phyloP scores from a whole-genome alignment of 64 coral and sea anemone species.

The Anthopleura sola region DNA sequence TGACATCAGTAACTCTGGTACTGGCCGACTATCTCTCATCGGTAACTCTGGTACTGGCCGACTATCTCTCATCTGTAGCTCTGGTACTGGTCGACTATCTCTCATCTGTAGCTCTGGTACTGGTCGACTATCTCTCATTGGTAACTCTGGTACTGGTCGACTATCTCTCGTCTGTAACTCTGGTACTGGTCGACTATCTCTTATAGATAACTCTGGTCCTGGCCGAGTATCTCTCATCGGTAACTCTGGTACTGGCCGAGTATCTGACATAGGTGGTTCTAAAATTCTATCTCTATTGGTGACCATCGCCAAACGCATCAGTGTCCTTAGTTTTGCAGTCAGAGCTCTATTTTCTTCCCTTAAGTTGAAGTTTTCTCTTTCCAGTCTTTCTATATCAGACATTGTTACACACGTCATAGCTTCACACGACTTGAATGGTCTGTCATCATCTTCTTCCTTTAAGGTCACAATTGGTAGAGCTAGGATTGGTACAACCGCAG shows the following conservation, averaged over 20 bases:
- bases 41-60: too few relatives aligned
- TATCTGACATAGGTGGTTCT: neutral
- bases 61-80: neutral
- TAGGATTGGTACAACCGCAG: neutral
- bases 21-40: too few relatives aligned
- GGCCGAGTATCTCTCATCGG: too few relatives aligned
- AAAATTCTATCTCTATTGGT: neutral
- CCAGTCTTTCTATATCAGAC: constrained; percentile 1
- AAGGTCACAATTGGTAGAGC: neutral
- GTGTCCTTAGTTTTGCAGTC: neutral
- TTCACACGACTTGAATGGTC: neutral
- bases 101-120: too few relatives aligned
- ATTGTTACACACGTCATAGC: neutral
- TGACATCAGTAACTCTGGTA: neutral
- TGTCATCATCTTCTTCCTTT: neutral
- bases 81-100: too few relatives aligned
- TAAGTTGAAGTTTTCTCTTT: neutral
- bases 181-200: neutral
- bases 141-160: neutral
- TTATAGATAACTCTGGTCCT: neutral
- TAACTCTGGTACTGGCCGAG: too few relatives aligned
- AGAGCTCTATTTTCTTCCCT: neutral
- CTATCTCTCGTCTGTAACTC: too few relatives aligned
- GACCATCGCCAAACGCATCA: neutral
- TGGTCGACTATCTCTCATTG: neutral